Percentiles rank a stretch among this genome's conserved stretches.
phyloP scores from a whole-genome alignment of 2,797 vertebrate genomes.

The Sphaeramia orbicularis region DNA sequence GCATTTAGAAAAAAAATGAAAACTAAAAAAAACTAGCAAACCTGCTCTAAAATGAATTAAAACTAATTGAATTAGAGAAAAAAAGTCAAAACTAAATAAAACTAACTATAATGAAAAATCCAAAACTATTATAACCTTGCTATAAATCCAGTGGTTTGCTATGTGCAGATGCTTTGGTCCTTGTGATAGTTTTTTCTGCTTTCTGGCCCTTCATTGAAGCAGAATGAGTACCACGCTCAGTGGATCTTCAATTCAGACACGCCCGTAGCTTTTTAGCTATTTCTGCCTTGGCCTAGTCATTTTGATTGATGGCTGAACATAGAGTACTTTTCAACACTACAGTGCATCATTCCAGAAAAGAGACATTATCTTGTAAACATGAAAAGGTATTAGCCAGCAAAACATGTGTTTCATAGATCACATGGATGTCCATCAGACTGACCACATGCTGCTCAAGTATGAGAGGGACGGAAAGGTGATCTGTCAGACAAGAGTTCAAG shows the following conservation, averaged over 20 bases:
- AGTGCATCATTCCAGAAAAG: conserved; percentile 13
- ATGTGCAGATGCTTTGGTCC: not conserved
- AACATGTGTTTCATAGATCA: conserved; percentile 62
- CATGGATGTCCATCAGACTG: conserved; percentile 40
- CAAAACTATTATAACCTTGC: no score
- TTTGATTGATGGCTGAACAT: conserved; percentile 55
- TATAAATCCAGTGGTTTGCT: not conserved
- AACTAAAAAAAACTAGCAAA: no score
- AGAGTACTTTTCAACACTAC: conserved; percentile 49
- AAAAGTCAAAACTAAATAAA: no score
- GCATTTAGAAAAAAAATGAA: no score
- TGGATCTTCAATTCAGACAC: conserved; percentile 7
- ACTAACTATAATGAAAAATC: no score
- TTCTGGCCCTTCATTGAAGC: no score
- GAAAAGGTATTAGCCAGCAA: conserved; percentile 61
- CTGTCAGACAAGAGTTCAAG: conserved; percentile 1
- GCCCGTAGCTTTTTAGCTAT: conserved; percentile 24
- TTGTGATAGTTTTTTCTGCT: not conserved
- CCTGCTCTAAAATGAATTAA: no score
- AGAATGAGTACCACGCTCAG: not conserved
- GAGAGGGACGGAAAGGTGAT: conserved; percentile 26
- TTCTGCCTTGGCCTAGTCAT: conserved; percentile 6
- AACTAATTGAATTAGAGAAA: no score
- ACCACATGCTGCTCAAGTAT: conserved; percentile 40
- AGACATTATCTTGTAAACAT: conserved; percentile 63